These are phyloP conservation scores for Bolinopsis microptera DNA, from an alignment of 37 sponge, comb jelly and placozoan genomes.

Conservation along the genomic window DNA sequence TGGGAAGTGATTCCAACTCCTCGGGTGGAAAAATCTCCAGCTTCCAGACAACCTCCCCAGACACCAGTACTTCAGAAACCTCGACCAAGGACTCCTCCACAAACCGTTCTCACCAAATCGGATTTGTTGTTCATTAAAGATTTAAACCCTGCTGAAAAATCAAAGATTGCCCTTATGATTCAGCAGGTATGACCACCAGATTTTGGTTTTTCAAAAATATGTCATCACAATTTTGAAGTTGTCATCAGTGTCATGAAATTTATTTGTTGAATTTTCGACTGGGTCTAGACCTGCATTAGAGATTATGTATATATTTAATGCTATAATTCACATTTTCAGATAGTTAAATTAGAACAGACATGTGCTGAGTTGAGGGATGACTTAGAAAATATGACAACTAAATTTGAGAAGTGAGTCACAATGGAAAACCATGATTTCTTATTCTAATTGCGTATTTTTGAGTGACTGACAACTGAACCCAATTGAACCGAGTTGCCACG, in stretches of 20 bases:
- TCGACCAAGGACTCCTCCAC: neutral
- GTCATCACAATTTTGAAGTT: too few species aligned
- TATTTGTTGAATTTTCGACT: too few species aligned
- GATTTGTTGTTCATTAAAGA: constrained; percentile 59
- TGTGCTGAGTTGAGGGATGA: neutral
- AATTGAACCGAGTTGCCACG: too few species aligned
- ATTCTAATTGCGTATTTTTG: too few species aligned
- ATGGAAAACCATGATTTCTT: neutral
- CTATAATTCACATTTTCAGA: too few species aligned
- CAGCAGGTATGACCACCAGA: constrained; percentile 11
- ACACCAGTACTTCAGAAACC: neutral
- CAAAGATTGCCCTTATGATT: constrained; percentile 53
- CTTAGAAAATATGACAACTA: neutral
- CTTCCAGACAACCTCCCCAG: neutral
- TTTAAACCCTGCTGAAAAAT: constrained; percentile 25
- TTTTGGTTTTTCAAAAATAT: too few species aligned
- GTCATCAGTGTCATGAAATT: too few species aligned
- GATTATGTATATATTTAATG: too few species aligned
- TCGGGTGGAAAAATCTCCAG: neutral
- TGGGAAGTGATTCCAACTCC: constrained; percentile 39
- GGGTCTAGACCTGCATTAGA: too few species aligned
- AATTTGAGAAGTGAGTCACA: neutral
- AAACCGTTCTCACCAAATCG: neutral
- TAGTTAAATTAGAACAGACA: constrained; percentile 13
- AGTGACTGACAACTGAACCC: too few species aligned